phyloP scores from a whole-genome alignment of 2,797 vertebrate species.

The Oreochromis mossambicus region DNA sequence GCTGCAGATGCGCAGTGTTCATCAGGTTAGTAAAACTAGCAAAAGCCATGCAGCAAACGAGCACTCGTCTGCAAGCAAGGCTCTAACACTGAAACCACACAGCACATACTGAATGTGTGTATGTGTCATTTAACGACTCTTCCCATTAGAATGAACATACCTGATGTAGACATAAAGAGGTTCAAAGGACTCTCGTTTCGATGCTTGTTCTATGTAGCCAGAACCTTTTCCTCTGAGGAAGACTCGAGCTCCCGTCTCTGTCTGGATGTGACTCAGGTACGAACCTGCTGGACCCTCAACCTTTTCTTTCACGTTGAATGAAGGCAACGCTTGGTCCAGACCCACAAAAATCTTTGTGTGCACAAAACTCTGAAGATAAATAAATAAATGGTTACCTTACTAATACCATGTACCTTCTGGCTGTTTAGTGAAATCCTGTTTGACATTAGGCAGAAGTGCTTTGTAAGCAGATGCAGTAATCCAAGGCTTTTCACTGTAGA shows the following conservation, averaged over 20 bases:
- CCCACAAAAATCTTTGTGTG: constrained; percentile 85
- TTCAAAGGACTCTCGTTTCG: constrained; percentile 81
- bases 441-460: background rate
- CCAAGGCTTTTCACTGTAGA: constrained; percentile 41
- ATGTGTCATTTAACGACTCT: background rate
- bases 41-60: background rate
- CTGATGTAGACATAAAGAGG: constrained; percentile 83
- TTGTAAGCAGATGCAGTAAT: constrained; percentile 75
- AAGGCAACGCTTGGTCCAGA: constrained; percentile 73
- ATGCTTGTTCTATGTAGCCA: constrained; percentile 84
- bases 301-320: constrained; percentile 80
- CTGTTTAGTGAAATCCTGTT: background rate
- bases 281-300: constrained; percentile 78
- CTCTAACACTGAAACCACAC: background rate
- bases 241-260: constrained; percentile 79
- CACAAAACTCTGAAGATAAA: constrained; percentile 76
- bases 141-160: constrained; percentile 38
- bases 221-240: constrained; percentile 80
- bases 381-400: constrained; percentile 4
- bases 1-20: background rate
- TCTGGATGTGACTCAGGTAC: constrained; percentile 82
- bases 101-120: background rate
- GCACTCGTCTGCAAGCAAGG: background rate
- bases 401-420: background rate
- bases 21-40: background rate